Evolutionary conservation across 1,140 invertebrate species (phyloP).

Genomic region (Hesperophylax magnus): DNA sequence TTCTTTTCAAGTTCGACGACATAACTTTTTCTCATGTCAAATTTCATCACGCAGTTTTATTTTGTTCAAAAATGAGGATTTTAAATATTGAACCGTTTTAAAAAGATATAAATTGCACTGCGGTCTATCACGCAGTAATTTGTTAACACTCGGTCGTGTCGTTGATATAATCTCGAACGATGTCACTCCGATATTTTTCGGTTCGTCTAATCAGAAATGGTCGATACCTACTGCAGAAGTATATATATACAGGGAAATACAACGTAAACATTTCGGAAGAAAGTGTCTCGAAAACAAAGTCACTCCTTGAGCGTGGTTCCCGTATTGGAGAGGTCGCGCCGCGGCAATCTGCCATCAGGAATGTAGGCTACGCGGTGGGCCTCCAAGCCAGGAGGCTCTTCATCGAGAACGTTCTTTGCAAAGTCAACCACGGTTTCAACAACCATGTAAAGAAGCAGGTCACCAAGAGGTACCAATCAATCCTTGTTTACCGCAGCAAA

Average conservation of each 20-base stretch:
- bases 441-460: conserved; percentile 6
- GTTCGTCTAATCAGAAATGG: conserved; percentile 39
- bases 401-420: conserved; percentile 46
- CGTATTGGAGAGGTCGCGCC: neutral
- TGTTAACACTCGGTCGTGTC: too few species aligned
- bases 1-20: too few species aligned
- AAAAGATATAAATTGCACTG: too few species aligned
- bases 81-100: too few species aligned
- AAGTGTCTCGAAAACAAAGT: conserved; percentile 22
- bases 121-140: too few species aligned
- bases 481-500: too few species aligned
- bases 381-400: conserved; percentile 26
- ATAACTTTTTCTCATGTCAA: too few species aligned
- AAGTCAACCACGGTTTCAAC: conserved; percentile 33
- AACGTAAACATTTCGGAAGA: conserved; percentile 42
- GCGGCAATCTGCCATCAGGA: conserved; percentile 17
- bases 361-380: conserved; percentile 19
- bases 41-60: too few species aligned
- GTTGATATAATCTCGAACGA: conserved; percentile 11
- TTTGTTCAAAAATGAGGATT: too few species aligned
- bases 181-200: conserved; percentile 41
- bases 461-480: conserved; percentile 18
- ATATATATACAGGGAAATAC: conserved; percentile 6
- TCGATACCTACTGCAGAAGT: conserved; percentile 32
- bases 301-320: neutral